A percentile compares a stretch with the other conserved stretches of the same genome.
Conservation (phyloP, 1,140 invertebrate genomes). For the Littorina saxatilis region DNA sequence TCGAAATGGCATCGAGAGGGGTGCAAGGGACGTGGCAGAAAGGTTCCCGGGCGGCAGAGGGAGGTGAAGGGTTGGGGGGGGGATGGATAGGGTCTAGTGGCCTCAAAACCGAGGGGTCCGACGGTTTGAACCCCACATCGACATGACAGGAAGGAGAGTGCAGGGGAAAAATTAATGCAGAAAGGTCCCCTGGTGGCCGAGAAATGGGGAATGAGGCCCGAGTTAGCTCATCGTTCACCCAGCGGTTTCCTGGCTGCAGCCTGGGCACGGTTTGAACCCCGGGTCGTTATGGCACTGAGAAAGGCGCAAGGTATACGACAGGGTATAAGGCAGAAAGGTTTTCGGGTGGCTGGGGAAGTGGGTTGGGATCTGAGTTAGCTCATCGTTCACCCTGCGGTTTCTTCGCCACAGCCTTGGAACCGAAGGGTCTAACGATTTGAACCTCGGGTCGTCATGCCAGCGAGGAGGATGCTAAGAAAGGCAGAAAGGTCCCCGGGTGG, state of each 20-base stretch:
- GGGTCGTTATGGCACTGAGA: not conserved
- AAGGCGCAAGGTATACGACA: not conserved
- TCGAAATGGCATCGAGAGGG: not conserved
- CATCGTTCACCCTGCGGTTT: too few species aligned
- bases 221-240: constrained; percentile 16
- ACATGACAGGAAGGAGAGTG: not conserved
- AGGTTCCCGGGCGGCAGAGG: not conserved
- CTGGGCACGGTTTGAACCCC: too few species aligned
- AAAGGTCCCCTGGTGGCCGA: not conserved
- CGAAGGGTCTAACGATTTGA: constrained; percentile 15
- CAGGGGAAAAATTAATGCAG: not conserved
- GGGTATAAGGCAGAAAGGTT: not conserved
- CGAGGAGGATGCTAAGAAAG: not conserved
- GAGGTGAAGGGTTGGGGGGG: not conserved
- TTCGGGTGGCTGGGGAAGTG: too few species aligned
- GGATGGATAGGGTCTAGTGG: too few species aligned
- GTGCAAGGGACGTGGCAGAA: not conserved
- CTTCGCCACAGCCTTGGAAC: too few species aligned
- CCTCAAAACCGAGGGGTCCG: not conserved
- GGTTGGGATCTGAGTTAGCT: too few species aligned
- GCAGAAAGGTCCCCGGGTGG: not conserved
- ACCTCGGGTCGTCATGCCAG: constrained; percentile 7
- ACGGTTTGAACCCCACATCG: constrained; percentile 20
- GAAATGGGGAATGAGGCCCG: not conserved
- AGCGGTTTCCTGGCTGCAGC: not conserved